phyloP scores from a whole-genome alignment of 2,888 invertebrate species.

The Hermaeophaga mercurialis region DNA sequence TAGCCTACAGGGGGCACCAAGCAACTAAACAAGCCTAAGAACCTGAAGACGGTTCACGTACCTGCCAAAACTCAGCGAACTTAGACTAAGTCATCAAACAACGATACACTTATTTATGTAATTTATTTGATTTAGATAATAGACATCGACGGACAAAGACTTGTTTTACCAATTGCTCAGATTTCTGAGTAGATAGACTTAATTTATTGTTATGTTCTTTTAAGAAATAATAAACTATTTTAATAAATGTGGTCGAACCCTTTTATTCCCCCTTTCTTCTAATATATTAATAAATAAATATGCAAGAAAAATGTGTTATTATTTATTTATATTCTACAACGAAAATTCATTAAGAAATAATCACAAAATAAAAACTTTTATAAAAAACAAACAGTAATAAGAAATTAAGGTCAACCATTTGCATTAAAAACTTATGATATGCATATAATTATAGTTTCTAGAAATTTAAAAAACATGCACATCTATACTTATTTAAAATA shows the following conservation, averaged over 20 bases:
- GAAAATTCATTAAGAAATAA: no score
- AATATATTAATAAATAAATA: slow-evolving; percentile 3
- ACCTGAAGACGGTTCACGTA: slow-evolving; percentile 48
- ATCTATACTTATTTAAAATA: no score
- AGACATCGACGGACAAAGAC: slow-evolving; percentile 49
- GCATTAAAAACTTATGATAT: no score
- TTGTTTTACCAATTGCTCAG: slow-evolving; percentile 42
- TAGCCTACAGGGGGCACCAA: slow-evolving; percentile 77
- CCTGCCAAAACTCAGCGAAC: slow-evolving; percentile 51
- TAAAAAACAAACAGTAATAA: no score
- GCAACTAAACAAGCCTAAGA: slow-evolving; percentile 59
- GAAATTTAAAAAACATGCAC: no score
- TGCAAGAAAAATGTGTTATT: no score
- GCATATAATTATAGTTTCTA: no score
- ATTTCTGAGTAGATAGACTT: slow-evolving; percentile 45
- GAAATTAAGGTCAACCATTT: no score
- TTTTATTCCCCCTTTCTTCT: not conserved
- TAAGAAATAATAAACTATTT: slow-evolving; percentile 47
- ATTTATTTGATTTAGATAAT: slow-evolving; percentile 35
- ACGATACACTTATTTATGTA: slow-evolving; percentile 34
- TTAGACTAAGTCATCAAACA: slow-evolving; percentile 42
- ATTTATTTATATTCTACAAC: no score
- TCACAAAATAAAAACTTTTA: no score
- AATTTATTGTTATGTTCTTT: slow-evolving; percentile 50
- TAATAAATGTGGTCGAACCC: no score